Evolutionary conservation across 1,140 invertebrate genomes (phyloP).

Genomic region (Pemphigus obesinymphae): DNA sequence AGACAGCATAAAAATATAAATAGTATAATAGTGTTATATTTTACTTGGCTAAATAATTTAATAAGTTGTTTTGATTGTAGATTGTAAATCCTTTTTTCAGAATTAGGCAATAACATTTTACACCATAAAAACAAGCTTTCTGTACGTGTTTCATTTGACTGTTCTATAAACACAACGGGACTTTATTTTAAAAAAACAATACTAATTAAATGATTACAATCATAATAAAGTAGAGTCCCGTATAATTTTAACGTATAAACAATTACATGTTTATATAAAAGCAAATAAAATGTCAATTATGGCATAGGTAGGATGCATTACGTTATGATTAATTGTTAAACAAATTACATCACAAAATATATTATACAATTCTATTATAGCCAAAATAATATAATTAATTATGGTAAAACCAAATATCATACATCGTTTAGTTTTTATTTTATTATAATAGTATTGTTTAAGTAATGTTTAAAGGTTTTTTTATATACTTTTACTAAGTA

Average conservation of each 20-base stretch:
- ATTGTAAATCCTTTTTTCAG: constrained; percentile 81
- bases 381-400: neutral
- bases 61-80: constrained; percentile 86
- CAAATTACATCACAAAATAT: neutral
- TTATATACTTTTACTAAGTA: too few species aligned
- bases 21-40: constrained; percentile 5
- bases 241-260: neutral
- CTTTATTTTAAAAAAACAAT: neutral
- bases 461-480: too few species aligned
- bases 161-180: constrained; percentile 49
- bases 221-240: neutral
- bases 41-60: constrained; percentile 75
- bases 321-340: neutral
- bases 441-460: neutral
- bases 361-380: neutral
- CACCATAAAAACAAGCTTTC: constrained; percentile 67
- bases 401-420: neutral
- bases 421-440: neutral
- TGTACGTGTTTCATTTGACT: constrained; percentile 67
- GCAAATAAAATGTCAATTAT: neutral
- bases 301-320: too few species aligned
- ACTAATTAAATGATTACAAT: neutral
- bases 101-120: constrained; percentile 75
- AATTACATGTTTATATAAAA: neutral
- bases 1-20: too few species aligned